Evolutionary conservation across 2,113 vertebrate genomes (phyloP), one percentile per base, ranked within the genome.

Genomic region (Sterrhoptilus dennistouni): DNA sequence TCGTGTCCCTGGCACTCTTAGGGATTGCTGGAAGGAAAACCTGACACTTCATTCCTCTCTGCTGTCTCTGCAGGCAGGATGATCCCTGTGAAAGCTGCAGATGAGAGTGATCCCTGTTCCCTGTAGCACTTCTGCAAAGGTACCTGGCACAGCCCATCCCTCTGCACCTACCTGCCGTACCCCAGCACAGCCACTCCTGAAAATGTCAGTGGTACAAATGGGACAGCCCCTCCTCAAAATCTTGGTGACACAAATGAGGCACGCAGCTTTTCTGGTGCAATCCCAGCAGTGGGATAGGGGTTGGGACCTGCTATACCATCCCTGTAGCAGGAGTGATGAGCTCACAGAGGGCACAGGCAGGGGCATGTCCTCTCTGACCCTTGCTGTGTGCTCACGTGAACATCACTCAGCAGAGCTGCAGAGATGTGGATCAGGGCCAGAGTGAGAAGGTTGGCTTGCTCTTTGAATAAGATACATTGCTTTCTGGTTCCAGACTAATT

Each of bases 301-400:
- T 6, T 79, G 75, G 60, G 33, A 50, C 35, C 42, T 89, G 49
- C 29, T 27, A 1, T 3, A 12, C 8, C 4, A 6, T 47, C 40
- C 52, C 4, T 0, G 8, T 2, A 75, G 56, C 76, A 60, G 63
- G 16, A 83, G 20, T 0, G 0, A 11, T 25, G 53, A 81, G 35
- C 20, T 71, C 14, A 20, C 3, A 12, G 53, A 59, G 42, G 47
- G 6, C 24, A 45, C 20, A 5, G 9, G 35, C 31, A 45, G 12
- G 28, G 57, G 3, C 42, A 36, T 0, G 1, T 54, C 19, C 70
- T 33, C 42, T 75, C 47, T 40, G 42, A 47, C n/a, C 54, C 35
- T 29, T 2, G 2, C n/a, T 25, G 38, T 36, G 31, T 1, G 11
- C 42, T 75, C 61, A 38, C 0, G 0, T 0, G 4, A 50, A 25